A percentile compares a stretch with the other conserved stretches of the same genome.
phyloP scores from a whole-genome alignment of 2,113 vertebrate species.

The Azemiops feae region DNA sequence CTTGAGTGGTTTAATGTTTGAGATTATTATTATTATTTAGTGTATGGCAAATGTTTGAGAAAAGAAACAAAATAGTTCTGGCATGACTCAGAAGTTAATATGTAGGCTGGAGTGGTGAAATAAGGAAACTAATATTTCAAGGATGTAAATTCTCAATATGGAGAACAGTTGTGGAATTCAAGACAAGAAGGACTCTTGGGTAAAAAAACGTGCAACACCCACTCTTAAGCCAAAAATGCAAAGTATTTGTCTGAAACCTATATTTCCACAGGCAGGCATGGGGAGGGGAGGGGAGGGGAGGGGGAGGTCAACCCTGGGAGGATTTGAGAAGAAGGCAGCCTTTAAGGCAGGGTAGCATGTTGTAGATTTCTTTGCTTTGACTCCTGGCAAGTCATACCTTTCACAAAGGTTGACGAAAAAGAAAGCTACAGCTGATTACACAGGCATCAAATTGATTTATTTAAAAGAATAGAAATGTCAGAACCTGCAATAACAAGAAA shows the following conservation, averaged over 20 bases:
- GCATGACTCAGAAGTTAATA: background rate
- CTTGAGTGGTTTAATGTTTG: constrained; percentile 1
- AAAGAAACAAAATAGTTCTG: constrained; percentile 4
- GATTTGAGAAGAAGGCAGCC: background rate
- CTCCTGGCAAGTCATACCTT: fast-evolving
- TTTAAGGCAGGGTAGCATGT: background rate
- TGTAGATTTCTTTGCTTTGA: background rate
- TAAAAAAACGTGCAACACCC: background rate
- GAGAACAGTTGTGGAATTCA: background rate
- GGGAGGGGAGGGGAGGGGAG: background rate
- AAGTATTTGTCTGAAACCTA: background rate
- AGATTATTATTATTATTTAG: background rate
- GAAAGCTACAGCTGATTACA: background rate
- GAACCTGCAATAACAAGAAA: background rate
- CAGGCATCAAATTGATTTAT: background rate
- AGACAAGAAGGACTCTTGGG: background rate
- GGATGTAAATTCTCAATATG: background rate
- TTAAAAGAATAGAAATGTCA: background rate
- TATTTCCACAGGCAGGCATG: too few species aligned
- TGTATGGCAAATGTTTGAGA: background rate
- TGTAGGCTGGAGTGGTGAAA: constrained; percentile 4
- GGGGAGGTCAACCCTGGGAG: background rate
- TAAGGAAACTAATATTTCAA: constrained; percentile 28
- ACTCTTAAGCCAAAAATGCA: background rate
- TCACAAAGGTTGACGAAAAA: background rate